phyloP scores from a whole-genome alignment of 2,797 vertebrate species.

The Mormyrus proboscirostris region DNA sequence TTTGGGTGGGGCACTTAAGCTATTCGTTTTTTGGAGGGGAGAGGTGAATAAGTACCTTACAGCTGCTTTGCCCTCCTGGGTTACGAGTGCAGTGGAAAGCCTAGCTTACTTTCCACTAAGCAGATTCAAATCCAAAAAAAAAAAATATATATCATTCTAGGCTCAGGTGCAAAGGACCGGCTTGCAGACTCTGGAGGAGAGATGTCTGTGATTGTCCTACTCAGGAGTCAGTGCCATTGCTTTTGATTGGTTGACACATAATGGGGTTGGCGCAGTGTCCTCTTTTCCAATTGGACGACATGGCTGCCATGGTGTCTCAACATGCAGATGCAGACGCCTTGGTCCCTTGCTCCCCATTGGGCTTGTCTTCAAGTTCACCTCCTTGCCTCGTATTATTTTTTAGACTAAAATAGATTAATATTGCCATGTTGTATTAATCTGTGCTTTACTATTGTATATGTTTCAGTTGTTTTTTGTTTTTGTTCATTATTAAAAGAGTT shows the following conservation, averaged over 20 bases:
- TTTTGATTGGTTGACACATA: not conserved
- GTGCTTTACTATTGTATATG: conserved; percentile 66
- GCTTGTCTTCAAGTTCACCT: conserved; percentile 12
- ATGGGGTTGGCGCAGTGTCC: conserved; percentile 49
- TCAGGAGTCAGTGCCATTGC: not conserved
- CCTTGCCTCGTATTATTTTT: conserved; percentile 21
- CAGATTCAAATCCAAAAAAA: not conserved
- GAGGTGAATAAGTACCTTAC: not conserved
- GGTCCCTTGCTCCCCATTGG: conserved; percentile 7
- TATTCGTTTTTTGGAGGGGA: conserved; percentile 11
- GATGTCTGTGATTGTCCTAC: not conserved
- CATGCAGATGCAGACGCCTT: conserved; percentile 30
- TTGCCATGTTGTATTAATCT: conserved; percentile 52
- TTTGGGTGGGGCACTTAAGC: conserved; percentile 27
- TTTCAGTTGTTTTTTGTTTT: conserved; percentile 44
- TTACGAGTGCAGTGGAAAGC: not conserved
- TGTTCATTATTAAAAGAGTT: conserved; percentile 39
- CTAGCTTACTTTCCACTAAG: not conserved
- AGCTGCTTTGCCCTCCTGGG: not conserved
- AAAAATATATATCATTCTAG: not conserved
- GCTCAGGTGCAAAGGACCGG: not conserved
- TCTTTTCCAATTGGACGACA: conserved; percentile 39
- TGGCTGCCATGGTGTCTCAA: conserved; percentile 21
- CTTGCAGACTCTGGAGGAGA: not conserved
- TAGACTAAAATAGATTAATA: conserved; percentile 42